Conservation (phyloP, 1,140 invertebrate genomes). For the Apis dorsata region DNA sequence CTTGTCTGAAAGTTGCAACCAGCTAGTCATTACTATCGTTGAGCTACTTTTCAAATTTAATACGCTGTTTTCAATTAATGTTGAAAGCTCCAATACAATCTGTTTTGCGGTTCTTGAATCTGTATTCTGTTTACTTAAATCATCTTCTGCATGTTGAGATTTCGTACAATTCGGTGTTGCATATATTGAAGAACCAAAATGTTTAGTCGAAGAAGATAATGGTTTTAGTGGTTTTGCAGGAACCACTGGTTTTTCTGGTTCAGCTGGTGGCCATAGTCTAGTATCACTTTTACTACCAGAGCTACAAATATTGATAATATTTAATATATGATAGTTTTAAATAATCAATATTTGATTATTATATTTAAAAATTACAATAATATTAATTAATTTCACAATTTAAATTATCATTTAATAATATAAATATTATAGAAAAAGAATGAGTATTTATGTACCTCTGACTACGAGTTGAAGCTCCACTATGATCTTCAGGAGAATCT, state of each 20-base stretch:
- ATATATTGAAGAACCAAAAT: conserved; percentile 81
- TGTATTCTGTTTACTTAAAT: conserved; percentile 57
- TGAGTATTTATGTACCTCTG: conserved; percentile 11
- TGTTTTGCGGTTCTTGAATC: conserved; percentile 80
- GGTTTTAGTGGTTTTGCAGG: conserved; percentile 83
- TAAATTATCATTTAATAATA: neutral
- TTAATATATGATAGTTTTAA: too few relatives aligned
- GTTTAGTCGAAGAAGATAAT: conserved; percentile 73
- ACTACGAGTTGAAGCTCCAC: conserved; percentile 75
- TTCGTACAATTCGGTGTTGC: conserved; percentile 81
- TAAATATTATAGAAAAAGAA: neutral
- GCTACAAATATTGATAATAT: conserved; percentile 15
- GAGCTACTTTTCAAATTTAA: conserved; percentile 83
- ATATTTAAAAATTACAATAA: neutral
- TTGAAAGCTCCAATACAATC: conserved; percentile 86
- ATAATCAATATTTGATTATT: neutral
- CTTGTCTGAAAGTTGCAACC: conserved; percentile 92
- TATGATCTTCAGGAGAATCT: conserved; percentile 80
- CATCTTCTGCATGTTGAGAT: conserved; percentile 58
- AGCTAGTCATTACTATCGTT: conserved; percentile 83
- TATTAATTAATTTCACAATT: neutral
- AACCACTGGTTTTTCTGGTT: conserved; percentile 86
- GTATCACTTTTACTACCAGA: conserved; percentile 80
- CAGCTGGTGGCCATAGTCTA: conserved; percentile 81
- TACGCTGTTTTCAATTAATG: conserved; percentile 84